A percentile compares a stretch with the other conserved stretches of the same genome.
Conservation (phyloP, 2,888 invertebrate species). For the Callosobruchus maculatus region DNA sequence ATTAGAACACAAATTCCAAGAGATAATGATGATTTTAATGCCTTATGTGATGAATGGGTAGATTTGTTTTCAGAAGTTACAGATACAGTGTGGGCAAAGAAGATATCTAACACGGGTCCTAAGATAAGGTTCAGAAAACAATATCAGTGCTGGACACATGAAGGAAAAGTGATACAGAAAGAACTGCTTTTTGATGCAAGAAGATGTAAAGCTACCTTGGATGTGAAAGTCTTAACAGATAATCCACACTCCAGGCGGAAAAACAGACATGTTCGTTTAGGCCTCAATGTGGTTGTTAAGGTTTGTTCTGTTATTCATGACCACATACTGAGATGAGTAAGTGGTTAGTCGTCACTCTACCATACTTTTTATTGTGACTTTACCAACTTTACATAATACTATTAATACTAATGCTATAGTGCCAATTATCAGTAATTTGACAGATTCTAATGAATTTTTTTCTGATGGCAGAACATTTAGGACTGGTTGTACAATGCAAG, state of each 20-base stretch:
- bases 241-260: conserved; percentile 42
- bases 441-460: too few relatives aligned
- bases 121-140: conserved; percentile 48
- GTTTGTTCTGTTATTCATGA: too few relatives aligned
- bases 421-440: too few relatives aligned
- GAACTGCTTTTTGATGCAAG: conserved; percentile 46
- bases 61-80: conserved; percentile 46
- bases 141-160: conserved; percentile 48
- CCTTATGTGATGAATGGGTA: conserved; percentile 47
- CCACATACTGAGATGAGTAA: too few relatives aligned
- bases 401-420: too few relatives aligned
- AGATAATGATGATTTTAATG: conserved; percentile 45
- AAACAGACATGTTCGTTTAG: conserved; percentile 44
- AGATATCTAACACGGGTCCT: conserved; percentile 48
- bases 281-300: conserved; percentile 46
- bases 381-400: too few relatives aligned
- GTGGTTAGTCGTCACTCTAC: too few relatives aligned
- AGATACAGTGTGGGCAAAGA: conserved; percentile 47
- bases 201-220: conserved; percentile 45
- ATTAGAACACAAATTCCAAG: conserved; percentile 45
- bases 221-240: conserved; percentile 47
- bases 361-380: too few relatives aligned
- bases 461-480: too few relatives aligned
- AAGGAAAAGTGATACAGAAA: conserved; percentile 42
- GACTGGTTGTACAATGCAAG: too few relatives aligned